Base-by-base conservation (phyloP, 2,797 vertebrate species). In the Acipenser oxyrinchus region DNA sequence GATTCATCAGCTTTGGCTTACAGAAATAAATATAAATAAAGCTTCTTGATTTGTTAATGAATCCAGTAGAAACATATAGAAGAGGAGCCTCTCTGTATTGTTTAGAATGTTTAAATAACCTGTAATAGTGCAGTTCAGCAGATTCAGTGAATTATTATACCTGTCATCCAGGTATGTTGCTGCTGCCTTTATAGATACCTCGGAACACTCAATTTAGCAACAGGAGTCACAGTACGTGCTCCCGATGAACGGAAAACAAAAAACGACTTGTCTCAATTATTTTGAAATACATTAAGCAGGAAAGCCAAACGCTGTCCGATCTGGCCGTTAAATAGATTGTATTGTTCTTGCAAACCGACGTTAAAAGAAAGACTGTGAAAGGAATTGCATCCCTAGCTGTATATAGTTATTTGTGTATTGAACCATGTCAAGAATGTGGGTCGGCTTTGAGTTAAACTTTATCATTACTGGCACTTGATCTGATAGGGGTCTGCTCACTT, bases 391-490 rank as follows among this genome's bases (percentile, higher is more conserved):
- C 51, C 49, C 50, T 62, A 75, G 74, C 79, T 82, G 75, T 18
- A 52, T 10, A 10, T 71, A 65, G 72, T 82, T 82, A 82, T 73
- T 73, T 70, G 51, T 51, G 73, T 74, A 69, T 51, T 50, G 49
- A 79, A 75, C 58, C 51, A 66, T 0, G 66, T 63, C 69, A 78
- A 79, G 79, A 82, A 81, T 77, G 63, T 7, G 68, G 64, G 50
- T 71, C 70, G 65, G 48, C 48, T 74, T 76, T 74, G 73, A 60
- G 74, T 77, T 77, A 37, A 37, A 74, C 65, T 65, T 66, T 74
- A 37, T 74, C 71, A 13, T 72, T 73, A 57, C 49, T 74, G 76
- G 79, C 71, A 57, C 68, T 73, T 12, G 71, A 78, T 83, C 73
- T 79, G 81, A 80, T 71, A 73, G 67, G 75, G 71, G 37, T 66